Evolutionary conservation across 2,113 vertebrate genomes (phyloP), one percentile per base, ranked within the genome.

Genomic region (Lynx canadensis): DNA sequence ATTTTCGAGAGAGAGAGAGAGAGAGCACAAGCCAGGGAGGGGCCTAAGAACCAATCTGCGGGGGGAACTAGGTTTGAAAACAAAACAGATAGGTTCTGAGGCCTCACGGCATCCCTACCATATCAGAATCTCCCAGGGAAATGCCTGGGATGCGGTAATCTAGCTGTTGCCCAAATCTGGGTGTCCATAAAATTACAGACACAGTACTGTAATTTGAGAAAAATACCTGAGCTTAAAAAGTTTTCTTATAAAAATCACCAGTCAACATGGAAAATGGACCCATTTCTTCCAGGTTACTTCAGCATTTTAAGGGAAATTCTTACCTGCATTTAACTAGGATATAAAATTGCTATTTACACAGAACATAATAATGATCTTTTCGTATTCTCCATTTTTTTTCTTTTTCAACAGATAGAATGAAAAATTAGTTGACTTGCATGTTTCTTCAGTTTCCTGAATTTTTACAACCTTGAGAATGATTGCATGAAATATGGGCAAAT

Each of bases 221-320:
- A 87, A 86, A 94, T 55, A 55, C 23, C 12, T 19, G 85, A 38
- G 38, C 52, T 55, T 48, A n/a, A 90, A 80, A 29, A 33, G 1
- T 5, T 60, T 78, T 76, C 55, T 85, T 38, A 81, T 18, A 85
- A 95, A 94, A 94, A 63, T 90, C 66, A 86, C n/a, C 36, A 66
- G 60, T 68, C 55, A 89, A 41, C 66, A 29, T 52, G 33, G 7
- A 23, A 93, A 45, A 57, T 74, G 27, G 85, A 82, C 23, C 31
- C 7, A 68, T 92, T 89, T 74, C 16, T 81, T 60, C 31, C 15
- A 74, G 74, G 13, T 41, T 63, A 48, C 38, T 23, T 95, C 31
- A 10, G 16, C 5, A 4, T 82, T 68, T 76, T 76, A 38, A 71
- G n/a, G 57, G 27, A 81, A 68, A 60, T n/a, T 74, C 19, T 89